phyloP scores from a whole-genome alignment of 2,888 invertebrate species.

The Troides aeacus region DNA sequence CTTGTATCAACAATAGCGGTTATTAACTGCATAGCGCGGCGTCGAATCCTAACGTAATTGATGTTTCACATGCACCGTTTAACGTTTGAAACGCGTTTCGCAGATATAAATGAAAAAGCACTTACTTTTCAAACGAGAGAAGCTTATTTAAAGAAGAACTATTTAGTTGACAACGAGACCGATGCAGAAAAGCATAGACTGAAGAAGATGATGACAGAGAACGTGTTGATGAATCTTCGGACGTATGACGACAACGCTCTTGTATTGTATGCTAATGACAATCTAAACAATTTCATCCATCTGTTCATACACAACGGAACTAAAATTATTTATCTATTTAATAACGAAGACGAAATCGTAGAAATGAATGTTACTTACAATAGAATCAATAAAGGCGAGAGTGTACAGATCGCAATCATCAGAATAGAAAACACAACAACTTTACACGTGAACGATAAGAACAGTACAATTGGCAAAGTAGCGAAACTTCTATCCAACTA shows the following conservation, averaged over 20 bases:
- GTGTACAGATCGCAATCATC: conserved; percentile 93
- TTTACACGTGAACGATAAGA: conserved; percentile 89
- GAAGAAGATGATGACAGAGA: conserved; percentile 87
- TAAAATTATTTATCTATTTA: conserved; percentile 91
- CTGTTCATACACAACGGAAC: conserved; percentile 89
- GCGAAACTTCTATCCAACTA: conserved; percentile 86
- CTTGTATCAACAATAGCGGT: conserved; percentile 31
- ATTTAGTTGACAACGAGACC: conserved; percentile 83
- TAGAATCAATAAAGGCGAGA: conserved; percentile 88
- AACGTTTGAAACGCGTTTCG: conserved; percentile 13
- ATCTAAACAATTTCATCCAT: conserved; percentile 95
- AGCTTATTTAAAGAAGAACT: conserved; percentile 90
- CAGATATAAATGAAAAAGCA: conserved; percentile 94
- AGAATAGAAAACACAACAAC: conserved; percentile 86
- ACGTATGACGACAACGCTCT: conserved; percentile 91
- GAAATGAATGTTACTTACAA: conserved; percentile 88
- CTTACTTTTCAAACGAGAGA: conserved; percentile 91
- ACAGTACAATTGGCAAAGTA: conserved; percentile 84
- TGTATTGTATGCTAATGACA: conserved; percentile 94
- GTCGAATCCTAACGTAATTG: conserved; percentile 28
- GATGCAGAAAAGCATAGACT: conserved; percentile 82
- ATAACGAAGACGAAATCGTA: conserved; percentile 88
- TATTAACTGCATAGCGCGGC: conserved; percentile 31
- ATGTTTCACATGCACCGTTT: conserved; percentile 19
- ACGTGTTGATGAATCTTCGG: conserved; percentile 92